Evolutionary conservation across 2,888 invertebrate species (phyloP), one percentile per base, ranked within the genome.

Genomic region (Melolontha melolontha): DNA sequence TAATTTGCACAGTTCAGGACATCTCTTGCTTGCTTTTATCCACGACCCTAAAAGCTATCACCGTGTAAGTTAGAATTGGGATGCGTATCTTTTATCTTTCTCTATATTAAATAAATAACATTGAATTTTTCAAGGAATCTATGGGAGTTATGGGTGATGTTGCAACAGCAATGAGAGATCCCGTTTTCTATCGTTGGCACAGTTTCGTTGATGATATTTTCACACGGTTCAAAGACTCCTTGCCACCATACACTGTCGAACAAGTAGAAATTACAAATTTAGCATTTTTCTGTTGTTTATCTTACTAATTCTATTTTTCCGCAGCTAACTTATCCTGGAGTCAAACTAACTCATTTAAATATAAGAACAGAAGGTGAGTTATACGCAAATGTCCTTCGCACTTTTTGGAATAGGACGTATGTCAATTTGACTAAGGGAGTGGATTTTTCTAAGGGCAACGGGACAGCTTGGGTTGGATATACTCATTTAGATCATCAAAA

Each of bases 121-220:
- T 10, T 34, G 4, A 29, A 34, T 34, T 8, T 27, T 54, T 74
- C 42, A 78, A 92, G 90, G 94, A 94, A 82, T 87, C 88, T 44
- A 91, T 91, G 75, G 89, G 91, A 44, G 90, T 92, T 14, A 93
- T 94, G 88, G 93, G 92, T 0, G 93, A 93, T 78, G 88, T 92
- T 0, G 88, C 92, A 0, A 93, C 93, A 0, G 92, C 93, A 0
- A 93, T 94, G 93, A 86, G 94, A 2, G 94, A 94, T 82, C 94
- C 94, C 0, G 84, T 91, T 17, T 94, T 94, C 86, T 94, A 93
- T 84, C 89, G 91, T 79, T 93, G 91, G 91, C 94, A 94, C 78
- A 87, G 91, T 0, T 91, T 89, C 79, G 84, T 93, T 22, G 92
- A 94, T 76, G 90, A 92, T 74, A 83, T 94, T 34, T 94, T 94